These are phyloP conservation scores for Xylota segnis DNA, from an alignment of 2,888 invertebrate species.

Conservation along the genomic window DNA sequence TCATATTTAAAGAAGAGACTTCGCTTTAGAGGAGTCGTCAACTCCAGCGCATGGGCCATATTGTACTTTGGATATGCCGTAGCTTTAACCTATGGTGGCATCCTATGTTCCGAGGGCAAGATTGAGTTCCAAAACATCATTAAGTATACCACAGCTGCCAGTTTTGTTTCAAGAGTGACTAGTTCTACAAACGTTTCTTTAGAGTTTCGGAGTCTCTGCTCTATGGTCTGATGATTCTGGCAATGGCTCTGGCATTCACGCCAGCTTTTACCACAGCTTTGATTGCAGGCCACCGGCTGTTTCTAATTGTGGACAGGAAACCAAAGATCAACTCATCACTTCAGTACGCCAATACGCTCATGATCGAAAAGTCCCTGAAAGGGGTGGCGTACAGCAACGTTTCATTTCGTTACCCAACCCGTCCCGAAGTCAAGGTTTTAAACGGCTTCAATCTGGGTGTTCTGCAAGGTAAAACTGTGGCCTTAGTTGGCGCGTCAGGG, in stretches of 20 bases:
- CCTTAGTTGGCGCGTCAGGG: constrained; percentile 90
- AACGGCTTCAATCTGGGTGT: constrained; percentile 88
- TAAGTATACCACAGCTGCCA: constrained; percentile 84
- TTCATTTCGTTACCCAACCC: constrained; percentile 91
- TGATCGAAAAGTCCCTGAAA: constrained; percentile 23
- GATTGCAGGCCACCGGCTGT: constrained; percentile 88
- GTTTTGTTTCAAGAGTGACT: neutral
- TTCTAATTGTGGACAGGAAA: constrained; percentile 87
- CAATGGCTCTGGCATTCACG: constrained; percentile 90
- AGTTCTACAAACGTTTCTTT: constrained; percentile 61
- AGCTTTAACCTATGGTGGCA: constrained; percentile 89
- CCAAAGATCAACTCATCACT: constrained; percentile 86
- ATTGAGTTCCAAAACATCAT: constrained; percentile 89
- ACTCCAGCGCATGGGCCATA: constrained; percentile 89
- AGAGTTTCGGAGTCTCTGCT: constrained; percentile 91
- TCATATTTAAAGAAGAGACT: constrained; percentile 85
- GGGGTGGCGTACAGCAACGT: constrained; percentile 86
- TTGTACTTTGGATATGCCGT: constrained; percentile 90
- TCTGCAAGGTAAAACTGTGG: constrained; percentile 89
- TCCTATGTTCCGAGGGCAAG: constrained; percentile 87
- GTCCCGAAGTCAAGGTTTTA: constrained; percentile 89
- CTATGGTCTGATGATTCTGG: constrained; percentile 91
- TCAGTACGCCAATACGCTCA: constrained; percentile 81
- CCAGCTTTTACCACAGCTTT: constrained; percentile 91
- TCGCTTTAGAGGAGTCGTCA: constrained; percentile 88